A percentile compares a stretch with the other conserved stretches of the same genome.
These are phyloP conservation scores for Oophaga pumilio DNA, from an alignment of 2,113 vertebrate genomes.

Conservation along the genomic window DNA sequence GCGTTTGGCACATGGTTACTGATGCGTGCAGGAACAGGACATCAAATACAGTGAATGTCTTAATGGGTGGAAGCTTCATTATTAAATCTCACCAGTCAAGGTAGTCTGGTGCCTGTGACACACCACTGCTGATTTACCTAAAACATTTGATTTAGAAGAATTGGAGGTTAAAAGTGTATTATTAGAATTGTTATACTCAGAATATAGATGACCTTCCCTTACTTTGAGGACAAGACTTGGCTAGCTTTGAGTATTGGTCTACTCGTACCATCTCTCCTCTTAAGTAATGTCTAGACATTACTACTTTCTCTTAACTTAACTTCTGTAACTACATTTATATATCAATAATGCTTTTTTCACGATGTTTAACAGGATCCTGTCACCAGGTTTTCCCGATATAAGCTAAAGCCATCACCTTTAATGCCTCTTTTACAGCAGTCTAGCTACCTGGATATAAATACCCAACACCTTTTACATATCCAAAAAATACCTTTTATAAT, in stretches of 20 bases:
- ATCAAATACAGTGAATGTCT: slow-evolving; percentile 59
- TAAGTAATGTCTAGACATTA: background rate
- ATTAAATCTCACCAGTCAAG: background rate
- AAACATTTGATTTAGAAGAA: background rate
- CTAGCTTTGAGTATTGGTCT: background rate
- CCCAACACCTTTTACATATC: too few species aligned
- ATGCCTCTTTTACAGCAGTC: too few species aligned
- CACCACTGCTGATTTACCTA: background rate
- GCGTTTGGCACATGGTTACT: slow-evolving; percentile 62
- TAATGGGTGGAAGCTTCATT: slow-evolving; percentile 62
- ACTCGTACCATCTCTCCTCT: background rate
- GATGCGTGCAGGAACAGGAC: slow-evolving; percentile 59
- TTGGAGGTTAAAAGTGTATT: background rate
- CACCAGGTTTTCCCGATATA: too few species aligned
- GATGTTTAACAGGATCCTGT: too few species aligned
- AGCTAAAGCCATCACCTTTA: too few species aligned
- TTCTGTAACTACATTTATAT: too few species aligned
- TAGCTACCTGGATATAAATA: too few species aligned
- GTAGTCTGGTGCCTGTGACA: background rate
- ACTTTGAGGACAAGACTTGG: background rate
- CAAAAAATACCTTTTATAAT: too few species aligned
- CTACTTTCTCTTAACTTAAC: background rate
- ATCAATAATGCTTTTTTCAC: too few species aligned
- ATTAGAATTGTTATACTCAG: background rate
- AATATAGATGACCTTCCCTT: background rate